These are phyloP conservation scores for Phenganax subtilis DNA, from an alignment of 92 coral and sea anemone genomes.

Conservation along the genomic window DNA sequence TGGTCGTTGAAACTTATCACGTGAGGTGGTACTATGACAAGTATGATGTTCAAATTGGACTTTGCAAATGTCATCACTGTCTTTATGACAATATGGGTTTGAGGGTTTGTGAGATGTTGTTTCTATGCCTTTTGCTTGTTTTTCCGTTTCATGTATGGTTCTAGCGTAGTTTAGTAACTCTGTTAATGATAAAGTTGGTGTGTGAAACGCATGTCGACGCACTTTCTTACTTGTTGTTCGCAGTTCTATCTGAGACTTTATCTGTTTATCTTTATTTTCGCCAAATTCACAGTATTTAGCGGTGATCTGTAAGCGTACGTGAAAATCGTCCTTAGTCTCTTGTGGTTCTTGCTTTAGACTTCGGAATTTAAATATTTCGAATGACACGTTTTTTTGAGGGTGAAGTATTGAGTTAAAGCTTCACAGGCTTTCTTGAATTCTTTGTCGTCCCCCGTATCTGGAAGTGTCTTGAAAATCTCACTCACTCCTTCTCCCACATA, in stretches of 20 bases:
- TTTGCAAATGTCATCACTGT: too few relatives aligned
- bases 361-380: slow-evolving; percentile 39
- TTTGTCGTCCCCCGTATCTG: slow-evolving; percentile 33
- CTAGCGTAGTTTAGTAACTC: neutral
- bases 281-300: slow-evolving; percentile 16
- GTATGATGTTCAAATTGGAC: neutral
- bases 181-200: neutral
- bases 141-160: slow-evolving; percentile 16
- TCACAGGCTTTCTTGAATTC: slow-evolving; percentile 32
- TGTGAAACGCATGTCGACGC: neutral
- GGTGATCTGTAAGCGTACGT: slow-evolving; percentile 23
- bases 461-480: slow-evolving; percentile 37
- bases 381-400: slow-evolving; percentile 40
- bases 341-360: neutral
- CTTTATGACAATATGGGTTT: too few relatives aligned
- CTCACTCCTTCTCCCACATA: slow-evolving; percentile 38
- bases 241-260: neutral
- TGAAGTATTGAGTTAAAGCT: slow-evolving; percentile 35
- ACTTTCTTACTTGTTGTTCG: neutral
- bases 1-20: neutral
- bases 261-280: neutral
- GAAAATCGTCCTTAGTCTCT: slow-evolving; percentile 14
- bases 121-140: slow-evolving; percentile 28
- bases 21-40: neutral
- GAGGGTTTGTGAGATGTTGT: neutral